phyloP scores from a whole-genome alignment of 2,113 vertebrate species.

The Pangasianodon gigas region DNA sequence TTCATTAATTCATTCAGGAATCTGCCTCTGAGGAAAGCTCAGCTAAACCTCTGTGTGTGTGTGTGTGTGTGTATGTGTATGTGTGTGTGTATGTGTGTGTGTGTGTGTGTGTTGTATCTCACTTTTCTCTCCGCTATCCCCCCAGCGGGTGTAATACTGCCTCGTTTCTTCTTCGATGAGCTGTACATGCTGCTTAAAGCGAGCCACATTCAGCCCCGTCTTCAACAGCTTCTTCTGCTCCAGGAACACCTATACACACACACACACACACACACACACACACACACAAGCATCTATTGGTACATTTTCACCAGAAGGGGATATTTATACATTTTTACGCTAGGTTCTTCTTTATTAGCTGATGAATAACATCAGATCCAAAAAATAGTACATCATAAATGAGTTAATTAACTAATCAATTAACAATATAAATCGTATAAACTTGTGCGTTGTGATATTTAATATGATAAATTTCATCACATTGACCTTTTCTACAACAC shows the following conservation, averaged over 20 bases:
- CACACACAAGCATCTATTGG: not conserved
- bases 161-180: slow-evolving; percentile 91
- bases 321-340: not conserved
- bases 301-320: not conserved
- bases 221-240: slow-evolving; percentile 99
- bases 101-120: slow-evolving; percentile 56
- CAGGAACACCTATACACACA: slow-evolving; percentile 82
- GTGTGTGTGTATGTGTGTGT: not conserved
- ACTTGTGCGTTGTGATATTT: not conserved
- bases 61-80: not conserved
- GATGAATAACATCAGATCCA: not conserved
- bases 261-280: slow-evolving; percentile 10
- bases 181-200: slow-evolving; percentile 83
- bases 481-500: not conserved
- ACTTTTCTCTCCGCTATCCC: slow-evolving; percentile 85
- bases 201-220: slow-evolving; percentile 89
- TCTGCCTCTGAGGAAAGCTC: not conserved
- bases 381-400: not conserved
- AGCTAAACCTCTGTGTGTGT: not conserved
- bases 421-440: not conserved
- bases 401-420: not conserved
- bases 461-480: not conserved
- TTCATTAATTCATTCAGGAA: too few species aligned
- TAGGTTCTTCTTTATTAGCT: not conserved
- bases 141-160: slow-evolving; percentile 81